Evolutionary conservation across 2,888 invertebrate species (phyloP), one percentile per base, ranked within the genome.

Genomic region (Drosophila koepferae): DNA sequence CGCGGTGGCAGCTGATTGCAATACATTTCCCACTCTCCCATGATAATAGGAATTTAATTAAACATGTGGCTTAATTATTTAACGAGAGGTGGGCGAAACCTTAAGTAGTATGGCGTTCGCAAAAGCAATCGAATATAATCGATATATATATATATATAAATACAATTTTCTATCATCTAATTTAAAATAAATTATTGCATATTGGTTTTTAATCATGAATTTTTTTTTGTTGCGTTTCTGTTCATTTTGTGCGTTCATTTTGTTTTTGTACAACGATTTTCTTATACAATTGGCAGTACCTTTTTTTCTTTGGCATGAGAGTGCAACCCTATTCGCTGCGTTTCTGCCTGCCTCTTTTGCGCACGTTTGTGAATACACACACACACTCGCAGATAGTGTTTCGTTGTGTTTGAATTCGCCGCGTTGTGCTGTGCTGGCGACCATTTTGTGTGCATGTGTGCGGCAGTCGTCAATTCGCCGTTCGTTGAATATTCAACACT

Each of bases 51-150:
- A 20, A 72, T 38, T 48, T 56, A 72, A 81, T 77, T 64, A 64
- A 51, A 60, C 56, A 46, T 55, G 64, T 49, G 31, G 49, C 51
- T 79, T 61, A 77, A 72, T 68, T 61, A 72, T 34, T 60, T 38
- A 71, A 60, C 43, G 55, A 61, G 60, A 56, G 59, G 48, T 63
- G 28, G 60, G 44, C 31, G 54, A 43, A 75, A n/a, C 46, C 16
- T 59, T 63, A 44, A 67, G 75, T 71, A 72, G 80, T 72, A 68
- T 88, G 71, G 74, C 53, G 49, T 81, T 83, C 67, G 79, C 75
- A 75, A 71, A 77, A 81, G 85, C 75, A 87, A 87, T 89, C 84
- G 75, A 84, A 63, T 69, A 54, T 61, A 87, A 87, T 89, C 87
- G 87, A 89, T 89, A 84, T 81, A 68, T 51, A 41, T 38, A 28